phyloP scores from a whole-genome alignment of 2,113 vertebrate genomes.

The Cygnus buccinator region DNA sequence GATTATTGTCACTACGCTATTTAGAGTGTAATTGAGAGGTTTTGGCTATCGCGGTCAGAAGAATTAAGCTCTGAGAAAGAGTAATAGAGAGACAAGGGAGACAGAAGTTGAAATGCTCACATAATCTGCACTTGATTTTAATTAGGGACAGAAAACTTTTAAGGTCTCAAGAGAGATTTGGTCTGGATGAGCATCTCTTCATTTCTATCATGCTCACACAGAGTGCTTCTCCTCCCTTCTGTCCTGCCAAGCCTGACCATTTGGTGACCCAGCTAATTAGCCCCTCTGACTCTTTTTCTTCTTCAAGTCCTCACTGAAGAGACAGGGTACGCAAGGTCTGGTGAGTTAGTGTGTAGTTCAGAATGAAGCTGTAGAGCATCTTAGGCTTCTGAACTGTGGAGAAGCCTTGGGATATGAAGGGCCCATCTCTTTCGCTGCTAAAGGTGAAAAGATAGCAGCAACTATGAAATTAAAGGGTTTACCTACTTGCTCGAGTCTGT shows the following conservation, averaged over 20 bases:
- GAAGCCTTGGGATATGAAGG: neutral
- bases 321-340: neutral
- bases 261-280: neutral
- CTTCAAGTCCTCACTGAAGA: neutral
- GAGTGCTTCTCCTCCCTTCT: neutral
- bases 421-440: neutral
- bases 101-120: neutral
- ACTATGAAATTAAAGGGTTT: neutral
- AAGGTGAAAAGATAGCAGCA: neutral
- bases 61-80: neutral
- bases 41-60: conserved; percentile 2
- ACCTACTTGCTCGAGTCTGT: neutral
- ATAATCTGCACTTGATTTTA: neutral
- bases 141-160: neutral
- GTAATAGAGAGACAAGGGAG: neutral
- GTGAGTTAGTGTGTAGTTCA: neutral
- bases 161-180: neutral
- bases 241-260: neutral
- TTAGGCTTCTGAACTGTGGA: neutral
- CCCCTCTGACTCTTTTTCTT: neutral
- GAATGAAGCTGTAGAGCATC: neutral
- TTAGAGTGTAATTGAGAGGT: neutral
- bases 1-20: neutral
- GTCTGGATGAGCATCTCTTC: neutral
- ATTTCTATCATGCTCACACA: neutral